Base-by-base conservation (phyloP, 2,888 invertebrate species). In the Erebia palarica region DNA sequence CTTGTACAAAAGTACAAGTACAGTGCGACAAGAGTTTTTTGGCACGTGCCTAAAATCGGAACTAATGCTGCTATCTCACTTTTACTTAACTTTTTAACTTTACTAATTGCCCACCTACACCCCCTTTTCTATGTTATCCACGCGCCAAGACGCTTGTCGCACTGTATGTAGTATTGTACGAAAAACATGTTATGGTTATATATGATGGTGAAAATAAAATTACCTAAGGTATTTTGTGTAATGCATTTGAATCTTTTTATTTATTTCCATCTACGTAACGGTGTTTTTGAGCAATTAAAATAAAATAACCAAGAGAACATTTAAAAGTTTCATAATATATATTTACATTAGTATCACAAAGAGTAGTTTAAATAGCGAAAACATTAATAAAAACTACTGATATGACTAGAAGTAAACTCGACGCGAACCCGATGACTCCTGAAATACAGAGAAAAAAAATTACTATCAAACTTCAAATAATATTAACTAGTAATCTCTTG, bases 311-410 rank as follows among this genome's bases (percentile, higher is more conserved):
- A 53, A 47, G 53, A 42, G 49, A 65, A 69, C 16, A 57, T 27
- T 57, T 68, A 7, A 59, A 58, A 70, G 53, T 27, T 61, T 75
- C 63, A 71, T 72, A 71, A 71, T 36, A 59, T 67, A 67, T 49
- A 71, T 68, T 72, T 71, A 61, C 71, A 73, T 73, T 73, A 76
- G 72, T 76, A 76, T 76, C 77, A 76, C 75, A 75, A 67, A 36
- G 67, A 47, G 73, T 70, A 68, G 42, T 72, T 73, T 64, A 18
- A 44, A 73, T 66, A 73, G 70, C 55, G 61, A 73, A 51, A 27
- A 71, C 3, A 42, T 58, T 58, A 65, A 65, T 16, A 18, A 67
- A 27, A 59, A 75, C 59, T 18, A 71, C 68, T 36, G 70, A 57
- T 58, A 72, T 49, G 70, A 73, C 71, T 65, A 76, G 75, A 57